phyloP scores from a whole-genome alignment of 2,113 vertebrate genomes.

The Brienomyrus brachyistius region DNA sequence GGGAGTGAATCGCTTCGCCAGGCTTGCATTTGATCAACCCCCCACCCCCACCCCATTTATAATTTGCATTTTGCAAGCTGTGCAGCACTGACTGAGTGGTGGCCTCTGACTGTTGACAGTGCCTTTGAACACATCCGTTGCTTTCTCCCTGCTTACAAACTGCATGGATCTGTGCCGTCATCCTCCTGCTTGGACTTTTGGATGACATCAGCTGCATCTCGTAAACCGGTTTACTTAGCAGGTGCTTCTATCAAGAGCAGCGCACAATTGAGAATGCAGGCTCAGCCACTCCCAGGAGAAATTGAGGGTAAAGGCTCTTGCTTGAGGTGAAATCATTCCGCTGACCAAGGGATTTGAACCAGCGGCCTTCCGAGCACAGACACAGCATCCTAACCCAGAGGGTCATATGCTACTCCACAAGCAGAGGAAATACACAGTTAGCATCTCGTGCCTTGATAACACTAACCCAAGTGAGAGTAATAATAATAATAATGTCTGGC shows the following conservation, averaged over 20 bases:
- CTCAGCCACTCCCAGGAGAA: neutral
- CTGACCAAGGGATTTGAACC: neutral
- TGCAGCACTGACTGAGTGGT: slow-evolving; percentile 56
- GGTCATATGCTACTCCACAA: neutral
- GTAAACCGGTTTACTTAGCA: slow-evolving; percentile 46
- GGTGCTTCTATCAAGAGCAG: neutral
- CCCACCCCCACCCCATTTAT: neutral
- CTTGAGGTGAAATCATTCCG: neutral
- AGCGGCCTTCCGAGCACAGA: neutral
- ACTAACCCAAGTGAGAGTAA: neutral
- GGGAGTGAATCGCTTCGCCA: slow-evolving; percentile 49
- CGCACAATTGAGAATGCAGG: neutral
- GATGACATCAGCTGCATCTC: slow-evolving; percentile 49
- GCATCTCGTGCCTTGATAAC: neutral
- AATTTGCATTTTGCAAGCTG: slow-evolving; percentile 23
- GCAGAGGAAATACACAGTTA: neutral
- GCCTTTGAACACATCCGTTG: slow-evolving; percentile 52
- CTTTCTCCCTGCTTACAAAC: slow-evolving; percentile 59
- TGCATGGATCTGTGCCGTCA: slow-evolving; percentile 46
- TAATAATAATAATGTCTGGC: neutral
- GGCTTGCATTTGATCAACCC: slow-evolving; percentile 54
- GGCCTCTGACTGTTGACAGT: slow-evolving; percentile 63
- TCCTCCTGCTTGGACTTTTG: slow-evolving; percentile 59
- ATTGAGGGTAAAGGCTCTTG: neutral
- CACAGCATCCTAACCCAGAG: slow-evolving; percentile 32